These are phyloP conservation scores for Hemiscyllium ocellatum DNA, from an alignment of 2,113 vertebrate species.

Conservation along the genomic window DNA sequence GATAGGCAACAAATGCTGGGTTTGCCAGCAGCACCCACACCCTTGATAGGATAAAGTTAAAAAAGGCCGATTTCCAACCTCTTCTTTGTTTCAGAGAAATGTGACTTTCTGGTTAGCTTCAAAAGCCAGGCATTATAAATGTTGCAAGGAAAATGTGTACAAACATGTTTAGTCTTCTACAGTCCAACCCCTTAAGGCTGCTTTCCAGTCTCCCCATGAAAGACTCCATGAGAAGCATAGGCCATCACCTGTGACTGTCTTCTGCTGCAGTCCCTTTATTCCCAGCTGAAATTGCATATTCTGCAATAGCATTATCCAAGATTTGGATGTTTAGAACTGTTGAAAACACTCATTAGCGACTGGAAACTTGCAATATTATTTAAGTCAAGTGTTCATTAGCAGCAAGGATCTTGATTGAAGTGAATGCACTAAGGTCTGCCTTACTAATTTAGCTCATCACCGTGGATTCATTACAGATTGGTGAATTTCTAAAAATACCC, in stretches of 20 bases:
- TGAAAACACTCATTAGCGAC: neutral
- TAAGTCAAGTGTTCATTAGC: neutral
- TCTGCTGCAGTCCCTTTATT: neutral
- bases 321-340: neutral
- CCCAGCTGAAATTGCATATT: neutral
- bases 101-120: neutral
- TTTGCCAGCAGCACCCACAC: too few relatives aligned
- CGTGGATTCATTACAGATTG: neutral
- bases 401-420: neutral
- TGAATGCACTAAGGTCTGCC: neutral
- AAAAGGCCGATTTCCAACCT: neutral
- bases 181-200: neutral
- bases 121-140: neutral
- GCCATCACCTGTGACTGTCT: too few relatives aligned
- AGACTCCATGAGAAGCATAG: neutral
- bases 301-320: neutral
- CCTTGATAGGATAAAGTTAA: too few relatives aligned
- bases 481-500: neutral
- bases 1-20: too few relatives aligned
- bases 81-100: neutral
- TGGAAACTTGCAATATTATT: slow-evolving; percentile 10
- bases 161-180: neutral
- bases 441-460: neutral
- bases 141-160: too few relatives aligned
- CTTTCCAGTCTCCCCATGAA: neutral